Evolutionary conservation across 2,888 invertebrate genomes (phyloP).

Genomic region (Nipponacmea schrenckii): DNA sequence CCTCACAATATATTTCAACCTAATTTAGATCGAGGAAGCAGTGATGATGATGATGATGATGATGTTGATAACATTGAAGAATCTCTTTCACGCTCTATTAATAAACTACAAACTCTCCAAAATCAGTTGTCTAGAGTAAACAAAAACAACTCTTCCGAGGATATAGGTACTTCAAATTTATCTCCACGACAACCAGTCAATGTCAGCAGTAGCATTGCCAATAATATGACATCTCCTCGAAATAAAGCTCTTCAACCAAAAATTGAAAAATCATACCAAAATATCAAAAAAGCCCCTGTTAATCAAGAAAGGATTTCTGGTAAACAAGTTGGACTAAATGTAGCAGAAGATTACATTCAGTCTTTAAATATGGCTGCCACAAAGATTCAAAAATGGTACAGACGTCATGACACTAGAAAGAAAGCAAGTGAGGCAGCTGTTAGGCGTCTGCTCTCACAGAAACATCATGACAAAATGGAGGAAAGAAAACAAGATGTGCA

Average conservation of each 20-base stretch:
- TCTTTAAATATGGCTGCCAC: conserved; percentile 56
- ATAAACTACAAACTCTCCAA: conserved; percentile 37
- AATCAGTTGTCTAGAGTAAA: conserved; percentile 34
- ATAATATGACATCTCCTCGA: conserved; percentile 61
- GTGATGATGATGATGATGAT: conserved; percentile 44
- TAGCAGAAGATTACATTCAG: conserved; percentile 59
- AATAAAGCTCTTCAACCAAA: conserved; percentile 59
- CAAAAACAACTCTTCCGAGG: conserved; percentile 21
- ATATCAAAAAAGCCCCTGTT: conserved; percentile 65
- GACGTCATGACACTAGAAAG: conserved; percentile 43
- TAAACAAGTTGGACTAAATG: conserved; percentile 37
- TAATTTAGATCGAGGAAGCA: conserved; percentile 47
- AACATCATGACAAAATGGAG: conserved; percentile 49
- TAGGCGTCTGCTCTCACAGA: conserved; percentile 56
- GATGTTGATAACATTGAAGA: conserved; percentile 42
- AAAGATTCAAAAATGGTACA: conserved; percentile 63
- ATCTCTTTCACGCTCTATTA: conserved; percentile 37
- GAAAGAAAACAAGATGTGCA: conserved; percentile 37
- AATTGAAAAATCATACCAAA: conserved; percentile 65
- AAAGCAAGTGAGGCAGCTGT: conserved; percentile 60
- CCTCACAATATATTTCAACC: conserved; percentile 53
- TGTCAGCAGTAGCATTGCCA: conserved; percentile 49
- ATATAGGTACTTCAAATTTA: conserved; percentile 8
- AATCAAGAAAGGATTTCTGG: conserved; percentile 46
- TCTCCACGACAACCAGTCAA: conserved; percentile 12